Base-by-base conservation (phyloP, 2,797 vertebrate genomes). In the Prionace glauca region DNA sequence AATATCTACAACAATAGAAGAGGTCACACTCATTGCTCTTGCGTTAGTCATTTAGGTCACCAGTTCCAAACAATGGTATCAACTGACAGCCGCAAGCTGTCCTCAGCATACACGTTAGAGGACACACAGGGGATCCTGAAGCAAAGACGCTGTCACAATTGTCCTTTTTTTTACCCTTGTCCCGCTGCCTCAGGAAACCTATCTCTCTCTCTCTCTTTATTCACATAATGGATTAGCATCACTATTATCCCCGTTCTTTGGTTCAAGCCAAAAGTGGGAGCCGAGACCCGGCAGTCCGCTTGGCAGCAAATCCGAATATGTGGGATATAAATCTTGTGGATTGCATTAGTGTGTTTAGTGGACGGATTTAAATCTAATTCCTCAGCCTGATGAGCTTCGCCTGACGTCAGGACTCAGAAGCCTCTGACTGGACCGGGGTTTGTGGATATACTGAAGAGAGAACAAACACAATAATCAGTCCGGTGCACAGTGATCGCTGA, bases 371-470 rank as follows among this genome's bases (percentile, higher is more conserved):
- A 95, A 77, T 95, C 41, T 20, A 74, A 56, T 95, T 32, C 32
- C 18, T 95, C 71, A 10, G 69, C 50, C 10, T 24, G 91, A 45
- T 41, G 65, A 94, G 91, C n/a, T 94, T 74, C 93, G 56, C 50
- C 93, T 95, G 93, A 95, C 93, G 93, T 95, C 93, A 95, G 71
- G 26, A 69, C 14, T 92, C 62, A 67, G 62, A 24, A 94, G 69
- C 36, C 67, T 41, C 8, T 71, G 92, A 94, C 20, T 94, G 92
- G 93, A 94, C 71, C 69, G 12, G 93, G 93, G 41, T 12, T 94
- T 94, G 93, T 74, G 71, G 93, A 74, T 91, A 67, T 91, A 65
- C 22, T 26, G 18, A 36, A 10, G 41, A 24, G 45, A 71, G 24
- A 26, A 71, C 18, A 22, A 24, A 22, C 14, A 22, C 67, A 16